phyloP scores from a whole-genome alignment of 2,888 invertebrate genomes.

The Melanchra persicariae region DNA sequence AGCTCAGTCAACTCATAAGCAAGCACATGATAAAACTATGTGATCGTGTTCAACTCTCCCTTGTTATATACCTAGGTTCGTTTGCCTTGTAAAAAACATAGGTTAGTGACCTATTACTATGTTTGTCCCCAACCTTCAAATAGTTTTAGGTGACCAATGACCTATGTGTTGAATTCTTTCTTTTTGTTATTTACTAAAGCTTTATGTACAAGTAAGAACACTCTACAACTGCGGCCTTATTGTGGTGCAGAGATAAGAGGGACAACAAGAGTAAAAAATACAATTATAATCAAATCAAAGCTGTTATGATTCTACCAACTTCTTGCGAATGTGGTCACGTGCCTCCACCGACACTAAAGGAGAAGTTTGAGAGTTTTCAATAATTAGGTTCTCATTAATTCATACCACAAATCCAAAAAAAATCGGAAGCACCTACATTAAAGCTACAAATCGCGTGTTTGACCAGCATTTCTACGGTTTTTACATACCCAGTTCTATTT shows the following conservation, averaged over 20 bases:
- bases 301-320: no score
- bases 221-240: no score
- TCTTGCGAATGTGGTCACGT: no score
- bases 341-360: no score
- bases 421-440: slow-evolving; percentile 5
- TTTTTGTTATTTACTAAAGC: neutral
- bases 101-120: neutral
- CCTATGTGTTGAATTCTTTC: neutral
- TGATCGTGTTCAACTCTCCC: neutral
- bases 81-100: neutral
- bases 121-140: neutral
- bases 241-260: no score
- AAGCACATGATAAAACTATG: neutral
- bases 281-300: no score
- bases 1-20: no score
- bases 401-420: neutral
- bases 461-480: slow-evolving; percentile 17
- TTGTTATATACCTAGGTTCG: neutral
- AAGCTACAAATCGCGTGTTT: slow-evolving; percentile 40
- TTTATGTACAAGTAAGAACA: no score
- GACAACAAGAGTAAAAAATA: no score
- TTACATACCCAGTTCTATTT: slow-evolving; percentile 31
- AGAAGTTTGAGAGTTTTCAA: no score
- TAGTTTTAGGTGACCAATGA: neutral
- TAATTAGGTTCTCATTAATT: neutral